Percentiles rank a stretch among this genome's conserved stretches.
Conservation (phyloP, 23 tunicate genomes). For the Trididemnum clinides region DNA sequence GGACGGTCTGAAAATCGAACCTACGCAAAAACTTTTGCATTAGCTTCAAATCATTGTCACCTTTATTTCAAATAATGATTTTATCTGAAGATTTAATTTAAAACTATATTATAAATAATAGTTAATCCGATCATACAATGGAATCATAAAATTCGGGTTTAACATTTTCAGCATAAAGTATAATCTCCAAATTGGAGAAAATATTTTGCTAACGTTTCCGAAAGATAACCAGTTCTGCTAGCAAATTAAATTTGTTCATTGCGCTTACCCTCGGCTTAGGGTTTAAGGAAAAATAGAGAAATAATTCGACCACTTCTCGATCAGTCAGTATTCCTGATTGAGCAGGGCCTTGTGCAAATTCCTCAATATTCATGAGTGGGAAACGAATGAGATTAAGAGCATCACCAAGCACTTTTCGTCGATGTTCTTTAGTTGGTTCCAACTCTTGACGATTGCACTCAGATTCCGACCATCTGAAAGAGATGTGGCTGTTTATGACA, state of each 20-base stretch:
- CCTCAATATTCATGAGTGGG: conserved; percentile 94
- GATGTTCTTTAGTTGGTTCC: conserved; percentile 56
- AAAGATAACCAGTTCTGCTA: too few species aligned
- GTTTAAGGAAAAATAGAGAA: conserved; percentile 82
- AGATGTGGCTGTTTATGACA: too few species aligned
- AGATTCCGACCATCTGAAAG: conserved; percentile 89
- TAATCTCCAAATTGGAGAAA: too few species aligned
- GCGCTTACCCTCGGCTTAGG: conserved; percentile 84
- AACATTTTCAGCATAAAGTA: too few species aligned
- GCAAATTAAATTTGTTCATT: too few species aligned
- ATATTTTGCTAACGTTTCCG: too few species aligned
- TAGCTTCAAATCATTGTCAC: too few species aligned
- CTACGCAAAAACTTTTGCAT: conserved; percentile 38
- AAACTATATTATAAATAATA: too few species aligned
- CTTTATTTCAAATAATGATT: too few species aligned
- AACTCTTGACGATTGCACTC: conserved; percentile 88
- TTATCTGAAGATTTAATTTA: too few species aligned
- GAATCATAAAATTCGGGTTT: too few species aligned
- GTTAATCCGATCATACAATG: too few species aligned
- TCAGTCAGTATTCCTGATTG: conserved; percentile 92
- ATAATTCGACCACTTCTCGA: conserved; percentile 88
- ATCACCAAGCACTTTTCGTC: conserved; percentile 79
- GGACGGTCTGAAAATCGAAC: conserved; percentile 85
- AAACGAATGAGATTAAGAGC: conserved; percentile 73
- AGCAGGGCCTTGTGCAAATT: conserved; percentile 96